Evolutionary conservation across 92 coral and sea anemone species (phyloP).

Genomic region (Bergia puertoricense): DNA sequence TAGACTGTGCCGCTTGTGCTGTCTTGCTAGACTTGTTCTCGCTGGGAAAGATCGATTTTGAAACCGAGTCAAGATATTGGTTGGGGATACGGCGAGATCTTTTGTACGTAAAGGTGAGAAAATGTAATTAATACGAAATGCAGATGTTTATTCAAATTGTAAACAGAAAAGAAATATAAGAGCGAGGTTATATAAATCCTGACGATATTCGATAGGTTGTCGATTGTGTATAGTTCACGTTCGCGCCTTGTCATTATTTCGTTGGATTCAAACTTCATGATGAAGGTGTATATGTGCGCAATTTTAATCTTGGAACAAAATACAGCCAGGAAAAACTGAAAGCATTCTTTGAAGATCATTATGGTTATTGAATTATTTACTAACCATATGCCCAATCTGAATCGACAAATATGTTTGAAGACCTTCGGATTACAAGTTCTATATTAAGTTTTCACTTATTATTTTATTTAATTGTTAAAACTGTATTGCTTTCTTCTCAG

Average conservation of each 20-base stretch:
- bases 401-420: neutral
- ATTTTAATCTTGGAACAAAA: neutral
- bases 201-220: neutral
- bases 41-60: constrained; percentile 59
- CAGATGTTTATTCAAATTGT: neutral
- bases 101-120: constrained; percentile 57
- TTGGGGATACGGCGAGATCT: constrained; percentile 50
- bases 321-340: neutral
- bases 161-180: neutral
- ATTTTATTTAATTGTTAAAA: no score
- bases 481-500: no score
- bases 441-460: no score
- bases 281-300: neutral
- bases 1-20: constrained; percentile 58
- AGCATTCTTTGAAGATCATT: neutral
- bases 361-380: neutral
- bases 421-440: neutral
- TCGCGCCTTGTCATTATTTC: neutral
- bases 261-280: neutral
- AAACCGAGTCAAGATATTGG: constrained; percentile 63
- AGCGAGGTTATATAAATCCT: no score
- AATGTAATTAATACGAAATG: constrained; percentile 27
- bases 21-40: constrained; percentile 61
- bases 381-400: neutral
- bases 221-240: neutral